Base-by-base conservation (phyloP, 1,140 invertebrate genomes). In the Papilio machaon region DNA sequence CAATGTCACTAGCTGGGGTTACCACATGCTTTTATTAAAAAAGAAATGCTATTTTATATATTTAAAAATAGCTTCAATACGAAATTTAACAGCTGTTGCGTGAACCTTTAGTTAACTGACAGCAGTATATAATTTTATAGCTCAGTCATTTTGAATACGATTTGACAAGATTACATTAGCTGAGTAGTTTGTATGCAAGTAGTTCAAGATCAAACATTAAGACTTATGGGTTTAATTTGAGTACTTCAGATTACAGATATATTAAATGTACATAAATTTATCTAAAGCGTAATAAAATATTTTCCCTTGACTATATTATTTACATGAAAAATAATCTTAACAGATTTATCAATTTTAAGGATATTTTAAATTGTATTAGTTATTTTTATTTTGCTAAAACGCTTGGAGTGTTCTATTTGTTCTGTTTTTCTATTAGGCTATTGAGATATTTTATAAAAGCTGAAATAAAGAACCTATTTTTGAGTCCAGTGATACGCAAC, bases 1-100 rank as follows among this genome's bases (percentile, higher is more conserved):
- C 74, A 76, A 76, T 76, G 47, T 76, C 74, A 74, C n/a, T 11
- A 74, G 19, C 43, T 74, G 46, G 43, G 73, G 17, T 74, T 74
- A 47, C 73, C 73, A 47, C n/a, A 13, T 46, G 73, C 8, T 74
- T 74, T 74, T 74, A 23, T 74, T 47, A 47, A 47, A 73, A 70
- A 70, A 64, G 23, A 64, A 7, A 70, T 23, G 5, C 5, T 60
- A 23, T 70, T 11, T 10, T 70, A 11, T 38, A 70, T 70, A 2
- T 38, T 30, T 64, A 64, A 64, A 64, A 64, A 64, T 64, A 64
- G 23, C 10, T 64, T 19, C 19, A 30, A 19, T 64, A 64, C 10
- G 4, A 64, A 64, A 64, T 30, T 30, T 67, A 70, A 70, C 13
- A 70, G 30, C 6, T 13, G 11, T 15, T 15, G 13, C 6, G 13